Evolutionary conservation across 2,797 vertebrate species (phyloP), one percentile per base, ranked within the genome.

Genomic region (Coregonus suidteri): DNA sequence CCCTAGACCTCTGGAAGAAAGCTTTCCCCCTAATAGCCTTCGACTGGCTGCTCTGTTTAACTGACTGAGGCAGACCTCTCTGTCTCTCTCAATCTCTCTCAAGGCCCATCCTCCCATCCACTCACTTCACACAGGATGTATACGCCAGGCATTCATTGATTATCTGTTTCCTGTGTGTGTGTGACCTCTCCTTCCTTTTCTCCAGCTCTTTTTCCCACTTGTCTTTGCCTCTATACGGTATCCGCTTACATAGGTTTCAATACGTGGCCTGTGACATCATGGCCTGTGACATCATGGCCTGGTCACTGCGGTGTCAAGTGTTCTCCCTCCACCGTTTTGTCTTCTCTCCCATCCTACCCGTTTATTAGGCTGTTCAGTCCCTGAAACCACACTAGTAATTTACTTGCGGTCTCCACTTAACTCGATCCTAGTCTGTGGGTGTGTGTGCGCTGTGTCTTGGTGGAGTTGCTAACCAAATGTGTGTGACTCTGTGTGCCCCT

Each of bases 231-330:
- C 75, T 25, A 25, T 25, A 25, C 25, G 25, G 25, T 25, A 25
- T 25, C 25, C 25, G 25, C 25, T 85, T 80, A 81, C 73, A 76
- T 65, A 4, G n/a, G 66, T 30, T 56, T 0, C 52, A 80, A 52
- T 66, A 84, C 75, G 47, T 62, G 56, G 52, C 71, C 15, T 76
- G 67, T 83, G 82, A 75, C 81, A 65, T 85, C 77, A 77, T 65
- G 41, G 41, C 41, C 9, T 47, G 41, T 47, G 41, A 47, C 41
- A 35, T 77, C 16, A 75, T 72, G 82, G 75, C 80, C 79, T 77
- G 83, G 73, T 82, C 78, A 77, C 59, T 80, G 75, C 82, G 78
- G 75, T 80, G 51, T 1, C n/a, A 6, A 16, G 71, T 76, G 31
- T 81, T 81, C 74, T 73, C 67, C 74, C 30, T 70, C 16, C 64